Evolutionary conservation across 2,888 invertebrate genomes (phyloP), one percentile per base, ranked within the genome.

Genomic region (Drosophila mimica): DNA sequence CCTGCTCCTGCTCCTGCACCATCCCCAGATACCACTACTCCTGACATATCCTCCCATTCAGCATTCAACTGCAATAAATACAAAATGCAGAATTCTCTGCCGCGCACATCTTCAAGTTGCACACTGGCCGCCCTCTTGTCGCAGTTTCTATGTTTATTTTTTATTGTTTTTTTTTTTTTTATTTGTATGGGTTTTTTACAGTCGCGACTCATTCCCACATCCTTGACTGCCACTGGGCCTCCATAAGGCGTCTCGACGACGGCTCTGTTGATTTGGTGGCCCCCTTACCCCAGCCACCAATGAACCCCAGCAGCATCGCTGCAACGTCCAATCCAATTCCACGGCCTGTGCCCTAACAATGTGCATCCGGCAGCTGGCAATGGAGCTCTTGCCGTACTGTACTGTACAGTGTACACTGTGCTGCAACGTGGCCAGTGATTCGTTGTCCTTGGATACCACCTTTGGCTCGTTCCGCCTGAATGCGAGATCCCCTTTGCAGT

Each of bases 301-400:
- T 17, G 11, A n/a, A n/a, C 30, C 13, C 36, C 11, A 53, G 25
- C 34, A 46, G 75, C 82, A 68, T 71, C 71, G 59, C 60, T 66
- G 81, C 79, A 70, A 81, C 74, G 74, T 84, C 87, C 87, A 87
- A 83, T 85, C 87, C 89, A 87, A 89, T 89, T 83, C 87, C 76
- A 81, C 75, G 76, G 85, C 73, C 69, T 63, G 63, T 71, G 63
- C 65, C 84, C 86, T 87, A 89, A 89, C 87, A 88, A 88, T 88
- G 88, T 88, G 87, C 87, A 88, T 89, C 88, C 85, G 81, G 68
- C 46, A 25, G 20, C 71, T 57, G 75, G 58, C 66, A 36, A 62
- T 68, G 76, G 65, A 59, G 57, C 68, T 38, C 46, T 38, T 56
- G 46, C 46, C 25, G 17, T 54, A 34, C 54, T 53, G 34, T 36